phyloP scores from a whole-genome alignment of 2,888 invertebrate genomes.

The Drosophila algonquin region DNA sequence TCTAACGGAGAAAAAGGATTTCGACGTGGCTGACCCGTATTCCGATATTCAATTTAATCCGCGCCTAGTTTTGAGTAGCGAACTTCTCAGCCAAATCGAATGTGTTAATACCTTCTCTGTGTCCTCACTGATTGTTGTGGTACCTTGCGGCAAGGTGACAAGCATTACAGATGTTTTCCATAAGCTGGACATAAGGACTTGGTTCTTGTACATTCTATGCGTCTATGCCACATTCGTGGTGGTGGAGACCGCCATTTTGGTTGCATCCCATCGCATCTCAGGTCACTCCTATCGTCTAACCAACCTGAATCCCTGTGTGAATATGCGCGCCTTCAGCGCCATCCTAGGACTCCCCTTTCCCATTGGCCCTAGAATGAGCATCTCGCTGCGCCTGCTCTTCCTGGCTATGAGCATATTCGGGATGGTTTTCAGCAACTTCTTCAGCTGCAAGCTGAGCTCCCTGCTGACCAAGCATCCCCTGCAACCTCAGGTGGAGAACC shows the following conservation, averaged over 20 bases:
- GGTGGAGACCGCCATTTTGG: constrained; percentile 17
- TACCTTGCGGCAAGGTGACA: constrained; percentile 36
- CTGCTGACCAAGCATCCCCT: constrained; percentile 30
- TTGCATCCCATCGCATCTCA: constrained; percentile 3
- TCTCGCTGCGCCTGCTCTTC: constrained; percentile 20
- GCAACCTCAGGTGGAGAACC: constrained; percentile 10
- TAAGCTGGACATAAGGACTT: background rate
- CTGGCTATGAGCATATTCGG: constrained; percentile 43
- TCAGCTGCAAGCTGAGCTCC: constrained; percentile 43
- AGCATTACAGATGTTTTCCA: constrained; percentile 17
- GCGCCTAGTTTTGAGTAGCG: background rate
- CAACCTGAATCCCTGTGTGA: constrained; percentile 1
- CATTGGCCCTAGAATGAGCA: background rate
- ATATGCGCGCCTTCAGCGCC: constrained; percentile 25
- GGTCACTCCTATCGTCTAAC: background rate
- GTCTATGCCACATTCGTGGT: constrained; percentile 24
- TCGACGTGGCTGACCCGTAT: no score
- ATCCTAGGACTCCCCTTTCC: constrained; percentile 38
- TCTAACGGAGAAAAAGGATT: background rate
- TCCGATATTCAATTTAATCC: background rate
- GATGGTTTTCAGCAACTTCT: constrained; percentile 30
- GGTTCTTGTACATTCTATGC: constrained; percentile 9
- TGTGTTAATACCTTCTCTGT: background rate
- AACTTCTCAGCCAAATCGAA: background rate
- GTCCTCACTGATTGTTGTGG: constrained; percentile 21